Base-by-base conservation (phyloP, 2,797 vertebrate genomes). In the Sebastes hubbsi region DNA sequence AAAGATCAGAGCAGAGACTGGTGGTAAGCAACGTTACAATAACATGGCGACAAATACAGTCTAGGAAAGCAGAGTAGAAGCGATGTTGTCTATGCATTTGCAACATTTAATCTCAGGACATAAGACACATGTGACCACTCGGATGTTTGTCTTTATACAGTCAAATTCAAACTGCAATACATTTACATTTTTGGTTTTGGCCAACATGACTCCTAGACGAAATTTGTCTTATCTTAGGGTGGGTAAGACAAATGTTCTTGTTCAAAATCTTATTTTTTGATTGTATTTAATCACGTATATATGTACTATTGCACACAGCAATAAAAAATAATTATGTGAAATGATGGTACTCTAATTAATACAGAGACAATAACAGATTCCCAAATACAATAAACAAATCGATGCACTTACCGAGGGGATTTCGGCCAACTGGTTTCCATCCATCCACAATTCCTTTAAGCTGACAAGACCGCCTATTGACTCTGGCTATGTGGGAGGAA, bases 391-490 rank as follows among this genome's bases (percentile, higher is more conserved):
- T 22, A 56, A 59, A 78, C 32, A 68, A 54, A 73, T 63, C 22
- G 7, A 82, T 77, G 65, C 69, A 70, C 94, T 95, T 96, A 99
- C 99, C 93, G 95, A 93, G 95, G 99, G 99, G 96, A 99, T 96
- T 90, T 97, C 96, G 1, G 93, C 89, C 89, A 99, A 94, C 71
- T 99, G 97, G 95, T 99, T 99, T 94, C 98, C 99, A 91, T 99
- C 99, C 92, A 99, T 94, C 98, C 98, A 99, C 92, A 99, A 94
- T 92, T 99, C 97, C 95, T 97, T 99, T 64, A 99, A 94, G 91
- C 96, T 98, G 92, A 97, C 94, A 93, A 99, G 97, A 95, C 96
- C 94, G 88, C 99, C 99, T 90, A 99, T 97, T 89, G 97, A 97
- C 94, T 98, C 96, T 80, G 98, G 98, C 99, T 99, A 71, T n/a